Base-by-base conservation (phyloP, 2,113 vertebrate species). In the Toxotes chatareus region DNA sequence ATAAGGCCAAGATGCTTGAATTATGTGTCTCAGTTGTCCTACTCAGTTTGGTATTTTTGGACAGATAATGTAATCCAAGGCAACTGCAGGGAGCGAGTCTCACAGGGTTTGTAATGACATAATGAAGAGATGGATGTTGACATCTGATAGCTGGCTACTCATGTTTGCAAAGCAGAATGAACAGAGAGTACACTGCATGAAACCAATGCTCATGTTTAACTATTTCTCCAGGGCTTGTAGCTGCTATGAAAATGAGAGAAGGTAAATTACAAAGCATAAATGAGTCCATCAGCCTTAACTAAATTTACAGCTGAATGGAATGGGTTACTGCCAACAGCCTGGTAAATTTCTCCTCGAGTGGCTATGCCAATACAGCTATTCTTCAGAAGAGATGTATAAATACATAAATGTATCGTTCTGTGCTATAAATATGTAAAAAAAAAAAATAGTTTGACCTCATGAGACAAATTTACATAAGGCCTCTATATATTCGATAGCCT, bases 41-140 rank as follows among this genome's bases (percentile, higher is more conserved):
- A 23, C 5, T 1, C 32, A 53, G 7, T 44, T 27, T 0, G 4
- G 19, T 63, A 74, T 55, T 56, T 74, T 66, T 83, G 72, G 19
- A 38, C 23, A 49, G 64, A 40, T 3, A 77, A n/a, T 60, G 42
- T 44, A 83, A 86, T 73, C 49, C 57, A n/a, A 51, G 27, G 51
- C 31, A 57, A 55, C 75, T 80, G 55, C 42, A 42, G 57, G 34
- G 63, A 88, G 51, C 7, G 5, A 42, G 77, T 79, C 65, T 82
- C 21, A 13, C 4, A 60, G 49, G 61, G 17, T 57, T 83, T 49
- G 59, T 67, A 74, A 87, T 55, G 60, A 38, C 51, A 67, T 78
- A 55, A 83, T 79, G 79, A 88, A 63, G 61, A 85, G 81, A 87
- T 85, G 59, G 68, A 88, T 80, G 83, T 64, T 71, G 83, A 90